Evolutionary conservation across 2,888 invertebrate genomes (phyloP), one percentile per base, ranked within the genome.

Genomic region (Abrostola triplasia): DNA sequence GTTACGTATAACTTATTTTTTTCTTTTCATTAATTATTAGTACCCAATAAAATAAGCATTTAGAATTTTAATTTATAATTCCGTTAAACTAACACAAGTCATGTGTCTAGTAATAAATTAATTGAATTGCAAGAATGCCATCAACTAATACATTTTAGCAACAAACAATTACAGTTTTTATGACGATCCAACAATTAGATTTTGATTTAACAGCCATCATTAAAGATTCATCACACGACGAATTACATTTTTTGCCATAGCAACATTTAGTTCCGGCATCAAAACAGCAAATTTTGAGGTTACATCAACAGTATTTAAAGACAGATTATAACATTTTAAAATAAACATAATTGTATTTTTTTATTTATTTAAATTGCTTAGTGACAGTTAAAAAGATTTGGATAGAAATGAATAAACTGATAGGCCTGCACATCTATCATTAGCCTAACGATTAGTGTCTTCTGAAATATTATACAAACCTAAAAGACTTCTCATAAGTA

Each of bases 171-270:
- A 38, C 2, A 5, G 36, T 53, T 53, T 53, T 53, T 53, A 38
- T 8, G 13, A 40, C 41, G 24, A 0, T 35, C 40, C 36, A 60
- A 58, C 37, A 59, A 38, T 11, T 38, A 40, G 24, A 47, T 50
- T 38, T 49, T 41, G 10, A 51, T 61, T 61, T 35, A 24, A 11
- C 36, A 36, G 56, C 40, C 50, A 0, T 49, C 7, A 66, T 69
- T 59, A 72, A 5, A 58, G 48, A 54, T 62, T 59, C 42, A 54
- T 49, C 57, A 55, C 49, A 58, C 36, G 44, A 60, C 48, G 35
- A 56, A 41, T 63, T 59, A 11, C 52, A 38, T 11, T 47, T 59
- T 70, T 66, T 48, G 7, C 5, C 24, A 37, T 41, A 5, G 11
- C 11, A 66, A 50, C 35, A 48, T 54, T 51, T 58, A 51, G 50